These are phyloP conservation scores for Apis florea DNA, from an alignment of 1,140 invertebrate species.

Conservation along the genomic window DNA sequence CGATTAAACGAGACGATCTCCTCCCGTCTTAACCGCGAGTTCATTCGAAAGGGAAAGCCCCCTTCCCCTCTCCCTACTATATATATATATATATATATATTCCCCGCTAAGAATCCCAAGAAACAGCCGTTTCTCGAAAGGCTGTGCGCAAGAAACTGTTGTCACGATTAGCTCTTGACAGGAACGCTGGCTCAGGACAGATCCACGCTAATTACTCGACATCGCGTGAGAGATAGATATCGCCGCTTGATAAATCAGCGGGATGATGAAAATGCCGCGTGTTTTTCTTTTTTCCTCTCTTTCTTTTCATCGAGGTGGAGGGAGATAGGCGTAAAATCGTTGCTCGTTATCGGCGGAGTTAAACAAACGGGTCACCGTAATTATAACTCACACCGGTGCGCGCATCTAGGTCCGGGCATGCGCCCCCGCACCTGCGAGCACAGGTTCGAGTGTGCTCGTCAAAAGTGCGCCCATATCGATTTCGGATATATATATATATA, in stretches of 20 bases:
- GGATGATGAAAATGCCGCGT: not conserved
- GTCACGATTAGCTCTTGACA: not conserved
- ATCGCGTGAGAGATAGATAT: not conserved
- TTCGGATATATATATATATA: conserved; percentile 32
- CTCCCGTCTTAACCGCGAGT: too few species aligned
- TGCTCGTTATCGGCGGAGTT: conserved; percentile 46
- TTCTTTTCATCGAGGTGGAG: not conserved
- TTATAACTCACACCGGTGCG: conserved; percentile 45
- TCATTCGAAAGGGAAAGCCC: too few species aligned
- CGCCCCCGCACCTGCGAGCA: conserved; percentile 30
- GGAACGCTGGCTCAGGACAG: not conserved
- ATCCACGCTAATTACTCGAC: conserved; percentile 16
- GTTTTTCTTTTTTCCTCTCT: not conserved
- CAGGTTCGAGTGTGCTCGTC: conserved; percentile 44
- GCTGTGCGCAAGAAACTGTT: not conserved
- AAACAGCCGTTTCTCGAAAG: not conserved
- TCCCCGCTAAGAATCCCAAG: not conserved
- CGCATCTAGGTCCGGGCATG: conserved; percentile 44
- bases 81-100: not conserved
- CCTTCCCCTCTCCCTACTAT: too few species aligned
- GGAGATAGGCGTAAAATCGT: conserved; percentile 38
- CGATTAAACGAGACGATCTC: too few species aligned
- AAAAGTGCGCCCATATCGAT: conserved; percentile 50
- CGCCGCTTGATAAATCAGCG: not conserved
- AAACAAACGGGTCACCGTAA: conserved; percentile 55